phyloP scores from a whole-genome alignment of 2,888 invertebrate species.

The Euplagia quadripunctaria region DNA sequence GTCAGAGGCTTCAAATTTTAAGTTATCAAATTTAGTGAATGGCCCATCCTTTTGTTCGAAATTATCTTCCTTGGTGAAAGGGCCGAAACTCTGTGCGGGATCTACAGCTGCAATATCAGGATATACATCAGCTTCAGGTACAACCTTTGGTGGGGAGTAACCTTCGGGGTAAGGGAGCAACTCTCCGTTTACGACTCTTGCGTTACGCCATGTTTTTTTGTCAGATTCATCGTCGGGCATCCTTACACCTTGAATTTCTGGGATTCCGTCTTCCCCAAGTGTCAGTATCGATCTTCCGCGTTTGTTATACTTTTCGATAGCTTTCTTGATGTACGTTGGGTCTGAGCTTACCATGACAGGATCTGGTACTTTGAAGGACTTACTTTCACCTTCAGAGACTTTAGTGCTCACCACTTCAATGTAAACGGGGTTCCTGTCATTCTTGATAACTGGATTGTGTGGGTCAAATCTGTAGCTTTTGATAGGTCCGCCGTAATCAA shows the following conservation, averaged over 20 bases:
- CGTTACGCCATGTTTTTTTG: constrained; percentile 95
- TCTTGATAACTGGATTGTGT: constrained; percentile 83
- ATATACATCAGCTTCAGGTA: constrained; percentile 87
- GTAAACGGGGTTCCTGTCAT: constrained; percentile 87
- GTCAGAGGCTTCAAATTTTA: constrained; percentile 76
- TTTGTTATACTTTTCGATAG: constrained; percentile 85
- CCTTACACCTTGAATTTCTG: constrained; percentile 93
- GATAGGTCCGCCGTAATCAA: constrained; percentile 78
- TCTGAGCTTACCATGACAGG: constrained; percentile 91
- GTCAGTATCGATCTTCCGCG: constrained; percentile 89
- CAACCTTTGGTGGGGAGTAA: constrained; percentile 89
- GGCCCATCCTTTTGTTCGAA: constrained; percentile 87
- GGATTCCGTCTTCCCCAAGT: constrained; percentile 91
- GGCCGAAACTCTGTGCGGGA: constrained; percentile 82
- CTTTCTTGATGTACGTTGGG: constrained; percentile 87
- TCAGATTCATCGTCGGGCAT: constrained; percentile 95
- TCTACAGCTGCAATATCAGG: constrained; percentile 75
- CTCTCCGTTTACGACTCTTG: constrained; percentile 94
- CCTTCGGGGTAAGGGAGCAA: constrained; percentile 92
- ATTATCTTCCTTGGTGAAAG: constrained; percentile 89
- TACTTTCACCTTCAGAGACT: constrained; percentile 81
- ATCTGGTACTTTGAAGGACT: constrained; percentile 87
- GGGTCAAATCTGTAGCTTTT: constrained; percentile 82
- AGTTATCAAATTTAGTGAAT: constrained; percentile 88
- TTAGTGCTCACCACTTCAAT: constrained; percentile 84